These are phyloP conservation scores for Stenodera caucasica DNA, from an alignment of 2,888 invertebrate species.

Conservation along the genomic window DNA sequence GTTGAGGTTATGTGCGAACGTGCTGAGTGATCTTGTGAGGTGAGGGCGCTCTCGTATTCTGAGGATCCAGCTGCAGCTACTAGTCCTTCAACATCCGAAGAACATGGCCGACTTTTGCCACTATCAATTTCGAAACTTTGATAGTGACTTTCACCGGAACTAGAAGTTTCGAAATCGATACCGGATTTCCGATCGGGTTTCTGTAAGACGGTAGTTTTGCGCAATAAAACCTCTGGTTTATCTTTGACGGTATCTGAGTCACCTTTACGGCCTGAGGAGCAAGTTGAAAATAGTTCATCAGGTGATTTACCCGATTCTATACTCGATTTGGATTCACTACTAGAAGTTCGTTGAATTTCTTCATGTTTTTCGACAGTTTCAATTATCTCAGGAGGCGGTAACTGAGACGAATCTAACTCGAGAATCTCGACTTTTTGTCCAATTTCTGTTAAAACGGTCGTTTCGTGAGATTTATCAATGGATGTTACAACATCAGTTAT, in stretches of 20 bases:
- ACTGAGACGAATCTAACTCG: slow-evolving; percentile 32
- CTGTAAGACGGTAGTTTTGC: slow-evolving; percentile 51
- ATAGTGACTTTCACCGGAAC: slow-evolving; percentile 87
- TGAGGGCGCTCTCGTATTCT: slow-evolving; percentile 83
- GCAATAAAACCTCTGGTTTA: slow-evolving; percentile 49
- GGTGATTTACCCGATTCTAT: slow-evolving; percentile 57
- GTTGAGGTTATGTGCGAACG: slow-evolving; percentile 75
- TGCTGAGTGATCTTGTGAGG: slow-evolving; percentile 76
- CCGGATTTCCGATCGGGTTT: slow-evolving; percentile 71
- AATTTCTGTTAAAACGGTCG: slow-evolving; percentile 39
- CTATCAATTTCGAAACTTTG: slow-evolving; percentile 84
- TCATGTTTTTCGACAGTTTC: slow-evolving; percentile 38
- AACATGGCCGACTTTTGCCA: slow-evolving; percentile 74
- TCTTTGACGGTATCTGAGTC: slow-evolving; percentile 46
- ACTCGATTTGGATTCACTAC: slow-evolving; percentile 57
- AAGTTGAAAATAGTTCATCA: slow-evolving; percentile 59
- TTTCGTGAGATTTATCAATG: slow-evolving; percentile 37
- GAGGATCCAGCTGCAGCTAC: slow-evolving; percentile 72
- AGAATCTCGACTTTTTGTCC: slow-evolving; percentile 29
- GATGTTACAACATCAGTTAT: slow-evolving; percentile 28
- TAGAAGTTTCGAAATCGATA: slow-evolving; percentile 79
- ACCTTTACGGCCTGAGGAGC: slow-evolving; percentile 50
- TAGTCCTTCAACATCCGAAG: slow-evolving; percentile 84
- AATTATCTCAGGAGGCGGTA: slow-evolving; percentile 27
- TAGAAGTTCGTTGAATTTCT: slow-evolving; percentile 52